Base-by-base conservation (phyloP, 2,797 vertebrate species). In the Hippopotamyrus pictus region DNA sequence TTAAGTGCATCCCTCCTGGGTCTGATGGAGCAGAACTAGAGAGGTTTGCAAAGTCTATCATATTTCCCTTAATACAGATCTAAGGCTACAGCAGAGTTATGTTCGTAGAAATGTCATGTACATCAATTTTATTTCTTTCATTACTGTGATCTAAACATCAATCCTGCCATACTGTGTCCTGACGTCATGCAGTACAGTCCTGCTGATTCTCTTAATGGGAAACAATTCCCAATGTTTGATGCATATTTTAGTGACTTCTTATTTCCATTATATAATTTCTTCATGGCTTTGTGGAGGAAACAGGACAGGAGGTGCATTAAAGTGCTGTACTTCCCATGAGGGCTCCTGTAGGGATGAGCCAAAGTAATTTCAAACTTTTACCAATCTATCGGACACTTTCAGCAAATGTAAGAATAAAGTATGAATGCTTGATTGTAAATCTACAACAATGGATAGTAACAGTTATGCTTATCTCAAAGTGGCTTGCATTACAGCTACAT, bases 51-150 rank as follows among this genome's bases (percentile, higher is more conserved):
- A 87, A 59, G 29, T 57, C 85, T 84, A 50, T 50, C 41, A 84
- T 84, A 50, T 44, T 87, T 29, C 84, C 29, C 29, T 54, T 86
- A 86, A 19, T 87, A 53, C 85, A 87, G 51, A 87, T 33, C 85
- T 51, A 59, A 51, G 8, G 50, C 50, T 7, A 33, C 83, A 50
- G 2, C 48, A 51, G 83, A 53, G 83, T 50, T 86, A 4, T 85
- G n/a, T 53, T 29, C 11, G 14, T 11, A 29, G 22, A 86, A 86
- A 53, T 25, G 25, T 53, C 41, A 44, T 53, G 83, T 53, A 14
- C 7, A 86, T 33, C 12, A 29, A 53, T 50, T 53, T 50, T 50
- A 85, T 51, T 86, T 86, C 50, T 33, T 51, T 25, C 50, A 33
- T 79, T 41, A 79, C 73, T 53, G n/a, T 8, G 22, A 86, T 33